These are phyloP conservation scores for Sarcophaga variegata DNA, from an alignment of 2,888 invertebrate genomes.

Conservation along the genomic window DNA sequence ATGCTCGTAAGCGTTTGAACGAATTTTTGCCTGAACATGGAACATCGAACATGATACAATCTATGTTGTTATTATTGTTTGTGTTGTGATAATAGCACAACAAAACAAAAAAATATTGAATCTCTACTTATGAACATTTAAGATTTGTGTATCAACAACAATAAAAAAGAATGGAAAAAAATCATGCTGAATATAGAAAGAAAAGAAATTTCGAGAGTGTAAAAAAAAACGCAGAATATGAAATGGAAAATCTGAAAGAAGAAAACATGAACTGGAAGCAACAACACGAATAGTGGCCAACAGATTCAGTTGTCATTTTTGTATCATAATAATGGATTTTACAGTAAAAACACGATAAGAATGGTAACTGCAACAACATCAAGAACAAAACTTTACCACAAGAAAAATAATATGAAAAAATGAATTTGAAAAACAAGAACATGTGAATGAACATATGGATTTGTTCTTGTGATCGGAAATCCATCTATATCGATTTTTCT, in stretches of 20 bases:
- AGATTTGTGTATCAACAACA: slow-evolving; percentile 25
- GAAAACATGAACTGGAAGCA: background rate
- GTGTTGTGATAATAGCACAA: background rate
- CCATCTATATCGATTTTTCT: background rate
- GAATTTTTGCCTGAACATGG: background rate
- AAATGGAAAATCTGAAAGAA: background rate
- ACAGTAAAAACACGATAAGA: slow-evolving; percentile 14
- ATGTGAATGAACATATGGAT: slow-evolving; percentile 40
- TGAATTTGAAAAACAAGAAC: slow-evolving; percentile 18
- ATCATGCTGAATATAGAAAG: no score
- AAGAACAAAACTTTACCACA: background rate
- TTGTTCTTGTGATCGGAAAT: slow-evolving; percentile 32
- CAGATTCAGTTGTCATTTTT: slow-evolving; percentile 56
- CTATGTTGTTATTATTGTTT: slow-evolving; percentile 1
- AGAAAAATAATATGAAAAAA: background rate
- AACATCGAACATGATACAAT: slow-evolving; percentile 31
- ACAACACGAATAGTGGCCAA: slow-evolving; percentile 37
- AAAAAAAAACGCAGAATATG: background rate
- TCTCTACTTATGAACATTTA: slow-evolving; percentile 32
- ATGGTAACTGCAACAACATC: slow-evolving; percentile 9
- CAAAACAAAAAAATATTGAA: background rate
- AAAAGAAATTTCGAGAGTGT: slow-evolving; percentile 5
- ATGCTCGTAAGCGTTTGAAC: background rate
- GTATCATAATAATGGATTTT: slow-evolving; percentile 60
- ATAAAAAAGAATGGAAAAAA: background rate